phyloP scores from a whole-genome alignment of 1,140 invertebrate species.

The Drosophila seguyi region DNA sequence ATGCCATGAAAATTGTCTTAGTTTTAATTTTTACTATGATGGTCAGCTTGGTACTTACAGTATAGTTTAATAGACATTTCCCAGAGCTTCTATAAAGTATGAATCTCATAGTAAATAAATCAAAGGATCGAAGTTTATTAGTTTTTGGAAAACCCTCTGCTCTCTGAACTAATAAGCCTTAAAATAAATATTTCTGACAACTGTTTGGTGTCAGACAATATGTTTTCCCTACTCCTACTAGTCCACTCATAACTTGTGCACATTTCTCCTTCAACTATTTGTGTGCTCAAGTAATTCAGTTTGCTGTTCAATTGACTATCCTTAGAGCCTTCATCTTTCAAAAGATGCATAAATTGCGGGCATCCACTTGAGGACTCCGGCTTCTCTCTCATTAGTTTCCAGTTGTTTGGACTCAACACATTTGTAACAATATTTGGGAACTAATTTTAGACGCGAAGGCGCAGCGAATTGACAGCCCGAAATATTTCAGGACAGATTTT shows the following conservation, averaged over 20 bases:
- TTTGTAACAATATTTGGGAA: slow-evolving; percentile 85
- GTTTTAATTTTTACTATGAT: background rate
- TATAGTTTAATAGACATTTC: background rate
- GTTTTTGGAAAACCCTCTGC: background rate
- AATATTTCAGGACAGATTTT: slow-evolving; percentile 84
- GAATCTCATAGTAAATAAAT: background rate
- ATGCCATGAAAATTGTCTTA: background rate
- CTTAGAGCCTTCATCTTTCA: slow-evolving; percentile 61
- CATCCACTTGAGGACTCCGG: slow-evolving; percentile 61
- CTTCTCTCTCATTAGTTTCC: slow-evolving; percentile 38
- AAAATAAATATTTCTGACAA: slow-evolving; percentile 4
- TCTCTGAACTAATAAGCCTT: background rate
- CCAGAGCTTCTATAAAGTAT: background rate
- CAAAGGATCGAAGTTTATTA: background rate
- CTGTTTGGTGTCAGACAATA: slow-evolving; percentile 16
- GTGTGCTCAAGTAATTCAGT: slow-evolving; percentile 61
- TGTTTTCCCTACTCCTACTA: background rate
- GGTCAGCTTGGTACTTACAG: too few species aligned
- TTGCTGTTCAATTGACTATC: slow-evolving; percentile 41
- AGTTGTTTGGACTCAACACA: slow-evolving; percentile 84
- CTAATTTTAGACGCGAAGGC: slow-evolving; percentile 78
- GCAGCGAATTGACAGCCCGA: slow-evolving; percentile 77
- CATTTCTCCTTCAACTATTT: slow-evolving; percentile 34
- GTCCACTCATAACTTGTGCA: slow-evolving; percentile 31
- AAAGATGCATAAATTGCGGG: slow-evolving; percentile 61